A percentile compares a stretch with the other conserved stretches of the same genome.
Evolutionary conservation across 2,888 invertebrate species (phyloP).

Genomic region (Beris chalybata): DNA sequence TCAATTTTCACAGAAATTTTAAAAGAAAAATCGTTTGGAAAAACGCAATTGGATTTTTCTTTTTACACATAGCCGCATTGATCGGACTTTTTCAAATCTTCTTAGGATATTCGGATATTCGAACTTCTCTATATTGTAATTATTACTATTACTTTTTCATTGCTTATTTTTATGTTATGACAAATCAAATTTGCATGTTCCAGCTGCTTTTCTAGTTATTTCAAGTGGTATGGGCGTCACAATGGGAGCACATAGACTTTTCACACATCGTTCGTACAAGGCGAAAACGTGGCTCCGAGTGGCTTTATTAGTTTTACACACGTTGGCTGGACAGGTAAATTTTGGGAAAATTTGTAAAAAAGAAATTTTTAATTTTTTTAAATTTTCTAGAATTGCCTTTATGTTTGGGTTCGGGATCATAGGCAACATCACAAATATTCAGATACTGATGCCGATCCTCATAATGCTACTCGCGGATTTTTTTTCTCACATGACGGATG

Average conservation of each 20-base stretch:
- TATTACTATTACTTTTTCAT: constrained; percentile 41
- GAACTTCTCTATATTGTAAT: constrained; percentile 55
- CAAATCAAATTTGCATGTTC: constrained; percentile 33
- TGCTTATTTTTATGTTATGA: background rate
- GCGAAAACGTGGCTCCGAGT: constrained; percentile 66
- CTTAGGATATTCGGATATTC: constrained; percentile 45
- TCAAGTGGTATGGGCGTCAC: constrained; percentile 66
- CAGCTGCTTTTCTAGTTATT: constrained; percentile 47
- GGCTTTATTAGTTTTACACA: constrained; percentile 67
- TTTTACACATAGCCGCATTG: constrained; percentile 59
- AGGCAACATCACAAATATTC: constrained; percentile 78
- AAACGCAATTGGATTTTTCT: constrained; percentile 63
- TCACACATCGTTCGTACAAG: constrained; percentile 78
- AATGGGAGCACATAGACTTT: constrained; percentile 79
- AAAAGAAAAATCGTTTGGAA: constrained; percentile 64
- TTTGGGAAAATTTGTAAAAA: background rate
- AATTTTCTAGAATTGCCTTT: constrained; percentile 66
- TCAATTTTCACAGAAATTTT: too few relatives aligned
- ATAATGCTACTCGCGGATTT: constrained; percentile 78
- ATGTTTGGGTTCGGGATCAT: constrained; percentile 80
- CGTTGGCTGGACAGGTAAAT: constrained; percentile 75
- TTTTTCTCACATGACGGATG: constrained; percentile 89
- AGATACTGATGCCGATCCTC: constrained; percentile 76
- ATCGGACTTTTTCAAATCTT: constrained; percentile 36
- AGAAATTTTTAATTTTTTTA: constrained; percentile 4